phyloP scores from a whole-genome alignment of 2,113 vertebrate species.

The Leiothrix lutea region DNA sequence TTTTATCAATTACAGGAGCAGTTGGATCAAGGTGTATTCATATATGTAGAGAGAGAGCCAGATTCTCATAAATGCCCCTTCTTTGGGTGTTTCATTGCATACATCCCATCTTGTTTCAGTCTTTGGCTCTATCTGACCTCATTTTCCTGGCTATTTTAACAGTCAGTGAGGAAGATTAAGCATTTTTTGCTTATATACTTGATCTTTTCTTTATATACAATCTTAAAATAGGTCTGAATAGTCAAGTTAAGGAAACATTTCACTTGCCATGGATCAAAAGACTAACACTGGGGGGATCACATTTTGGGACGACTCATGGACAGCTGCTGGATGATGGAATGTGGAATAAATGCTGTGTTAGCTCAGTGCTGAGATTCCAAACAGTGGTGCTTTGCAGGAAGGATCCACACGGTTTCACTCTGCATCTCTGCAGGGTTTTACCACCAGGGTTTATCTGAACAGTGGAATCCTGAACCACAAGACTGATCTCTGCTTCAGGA shows the following conservation, averaged over 20 bases:
- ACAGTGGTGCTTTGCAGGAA: background rate
- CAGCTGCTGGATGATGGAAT: background rate
- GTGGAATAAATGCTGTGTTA: background rate
- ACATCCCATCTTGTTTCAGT: background rate
- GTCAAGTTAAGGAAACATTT: background rate
- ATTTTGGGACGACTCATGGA: background rate
- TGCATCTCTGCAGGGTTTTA: background rate
- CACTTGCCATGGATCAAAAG: rapidly evolving
- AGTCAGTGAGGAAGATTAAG: background rate
- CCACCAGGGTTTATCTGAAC: background rate
- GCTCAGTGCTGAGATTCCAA: background rate
- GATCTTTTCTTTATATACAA: background rate
- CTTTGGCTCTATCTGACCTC: background rate
- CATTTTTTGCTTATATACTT: background rate
- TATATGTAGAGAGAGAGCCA: background rate
- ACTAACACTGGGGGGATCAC: background rate
- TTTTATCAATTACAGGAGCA: background rate
- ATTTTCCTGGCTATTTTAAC: background rate
- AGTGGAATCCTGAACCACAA: background rate
- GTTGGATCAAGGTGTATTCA: background rate
- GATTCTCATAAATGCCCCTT: background rate
- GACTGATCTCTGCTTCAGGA: background rate
- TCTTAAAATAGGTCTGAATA: background rate
- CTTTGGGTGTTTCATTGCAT: background rate
- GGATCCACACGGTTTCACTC: rapidly evolving